These are phyloP conservation scores for Polydesmus complanatus DNA, from an alignment of 2,888 invertebrate genomes.

Conservation along the genomic window DNA sequence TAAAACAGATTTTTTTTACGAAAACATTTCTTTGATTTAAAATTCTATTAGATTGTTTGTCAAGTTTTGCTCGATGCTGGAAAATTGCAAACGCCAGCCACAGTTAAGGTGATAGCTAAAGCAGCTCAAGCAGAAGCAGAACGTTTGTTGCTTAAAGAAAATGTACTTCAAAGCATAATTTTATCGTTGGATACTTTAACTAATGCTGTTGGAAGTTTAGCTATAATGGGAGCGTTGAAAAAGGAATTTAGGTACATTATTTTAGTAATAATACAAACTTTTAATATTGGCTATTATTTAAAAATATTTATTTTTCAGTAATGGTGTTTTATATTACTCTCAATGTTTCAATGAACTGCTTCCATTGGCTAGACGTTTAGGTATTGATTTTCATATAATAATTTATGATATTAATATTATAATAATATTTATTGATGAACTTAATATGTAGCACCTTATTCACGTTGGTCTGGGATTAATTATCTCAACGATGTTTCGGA, in stretches of 20 bases:
- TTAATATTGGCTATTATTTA: background rate
- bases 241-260: slow-evolving; percentile 7
- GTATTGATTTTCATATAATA: background rate
- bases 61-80: background rate
- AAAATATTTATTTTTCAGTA: background rate
- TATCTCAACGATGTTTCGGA: background rate
- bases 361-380: background rate
- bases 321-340: background rate
- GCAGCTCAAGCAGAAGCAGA: background rate
- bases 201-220: slow-evolving; percentile 4
- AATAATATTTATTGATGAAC: background rate
- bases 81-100: background rate
- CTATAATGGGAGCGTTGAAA: slow-evolving; percentile 3
- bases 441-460: background rate
- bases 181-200: slow-evolving; percentile 8
- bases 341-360: background rate
- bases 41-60: slow-evolving; percentile 4
- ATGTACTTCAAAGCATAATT: background rate
- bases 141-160: background rate
- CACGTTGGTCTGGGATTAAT: background rate
- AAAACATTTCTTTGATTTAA: background rate
- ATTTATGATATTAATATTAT: background rate
- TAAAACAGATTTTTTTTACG: background rate
- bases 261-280: background rate
- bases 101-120: slow-evolving; percentile 6